Evolutionary conservation across 2,888 invertebrate species (phyloP), one percentile per base, ranked within the genome.

Genomic region (Lysandra coridon): DNA sequence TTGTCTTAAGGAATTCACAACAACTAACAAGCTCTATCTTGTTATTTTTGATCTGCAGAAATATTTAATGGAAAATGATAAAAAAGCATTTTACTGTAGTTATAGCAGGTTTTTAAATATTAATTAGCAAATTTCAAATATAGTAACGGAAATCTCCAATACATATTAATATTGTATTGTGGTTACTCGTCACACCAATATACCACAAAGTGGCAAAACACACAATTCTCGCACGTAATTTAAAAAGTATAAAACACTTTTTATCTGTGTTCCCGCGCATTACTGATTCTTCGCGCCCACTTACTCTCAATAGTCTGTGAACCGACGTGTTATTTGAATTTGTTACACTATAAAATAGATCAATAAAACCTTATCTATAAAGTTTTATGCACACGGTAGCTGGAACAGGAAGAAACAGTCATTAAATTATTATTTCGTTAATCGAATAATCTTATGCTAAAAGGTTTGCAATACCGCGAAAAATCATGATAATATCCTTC

Each of bases 281-380:
- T 93, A 93, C 87, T 81, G 87, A 93, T 93, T 92, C 86, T 92
- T 83, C 85, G 83, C 91, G 93, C 92, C 91, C 91, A 92, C 91
- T 93, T 92, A 57, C 30, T 23, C 12, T 57, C 6, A 30, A 76
- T 33, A 33, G 17, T 12, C 33, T 57, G 76, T 30, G 76, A 76
- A 57, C 57, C 53, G 3, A 76, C 53, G 30, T 75, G 53, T 53
- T 75, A 53, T 76, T 14, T 33, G 30, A 30, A 57, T 76, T 76
- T 53, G 76, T 53, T 57, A 57, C 76, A 76, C 76, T 76, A 33
- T 33, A 57, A 76, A 53, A 76, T 76, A 57, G 76, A 76, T 76
- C 76, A 76, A 76, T 76, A 76, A 75, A 76, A 44, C 10, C 69
- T 73, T 74, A 44, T 44, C 44, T 44, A 74, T 44, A n/a, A 75